Percentiles rank a stretch among this genome's conserved stretches.
These are phyloP conservation scores for Lethocerus indicus DNA, from an alignment of 1,140 invertebrate species.

Conservation along the genomic window DNA sequence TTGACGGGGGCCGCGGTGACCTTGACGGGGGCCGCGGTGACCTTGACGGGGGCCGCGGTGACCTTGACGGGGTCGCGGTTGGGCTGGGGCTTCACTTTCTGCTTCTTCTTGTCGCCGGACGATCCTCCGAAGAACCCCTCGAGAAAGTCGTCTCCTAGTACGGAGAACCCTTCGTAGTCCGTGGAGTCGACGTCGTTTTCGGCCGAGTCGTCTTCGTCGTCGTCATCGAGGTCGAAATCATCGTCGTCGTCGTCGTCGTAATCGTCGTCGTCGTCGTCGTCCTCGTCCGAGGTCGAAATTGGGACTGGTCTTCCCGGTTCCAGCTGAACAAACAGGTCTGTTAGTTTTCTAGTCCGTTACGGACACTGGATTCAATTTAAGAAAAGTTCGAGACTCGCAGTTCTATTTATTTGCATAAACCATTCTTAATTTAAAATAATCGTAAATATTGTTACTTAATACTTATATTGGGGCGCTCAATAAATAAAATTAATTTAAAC, in stretches of 20 bases:
- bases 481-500: neutral
- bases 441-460: neutral
- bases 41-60: neutral
- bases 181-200: constrained; percentile 18
- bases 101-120: constrained; percentile 18
- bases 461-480: neutral
- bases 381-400: neutral
- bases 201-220: constrained; percentile 26
- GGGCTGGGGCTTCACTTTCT: constrained; percentile 15
- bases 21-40: constrained; percentile 1
- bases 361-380: neutral
- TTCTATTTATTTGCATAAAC: neutral
- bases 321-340: constrained; percentile 22
- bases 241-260: constrained; percentile 20
- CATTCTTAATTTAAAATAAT: neutral
- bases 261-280: constrained; percentile 22
- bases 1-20: neutral
- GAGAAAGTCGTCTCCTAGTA: constrained; percentile 21
- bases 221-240: constrained; percentile 22
- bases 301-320: constrained; percentile 46
- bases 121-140: constrained; percentile 18
- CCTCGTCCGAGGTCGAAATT: constrained; percentile 21
- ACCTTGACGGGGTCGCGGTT: neutral
- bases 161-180: constrained; percentile 22
- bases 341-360: neutral